Evolutionary conservation across 2,113 vertebrate genomes (phyloP).

Genomic region (Cynopterus brachyotis): DNA sequence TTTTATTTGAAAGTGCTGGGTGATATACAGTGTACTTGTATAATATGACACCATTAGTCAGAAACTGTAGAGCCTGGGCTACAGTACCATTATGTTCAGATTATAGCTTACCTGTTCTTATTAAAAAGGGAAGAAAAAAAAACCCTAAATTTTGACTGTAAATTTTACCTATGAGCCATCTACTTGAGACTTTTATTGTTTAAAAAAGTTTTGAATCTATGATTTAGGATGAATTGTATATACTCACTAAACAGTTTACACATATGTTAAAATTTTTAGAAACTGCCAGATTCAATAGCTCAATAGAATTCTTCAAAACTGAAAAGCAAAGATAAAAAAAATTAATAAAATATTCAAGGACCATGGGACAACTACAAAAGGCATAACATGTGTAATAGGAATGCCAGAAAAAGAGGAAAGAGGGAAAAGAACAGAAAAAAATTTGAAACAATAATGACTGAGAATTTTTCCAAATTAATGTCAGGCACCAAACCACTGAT

Average conservation of each 20-base stretch:
- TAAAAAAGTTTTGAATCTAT: not conserved
- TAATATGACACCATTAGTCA: constrained; percentile 37
- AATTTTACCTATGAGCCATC: not conserved
- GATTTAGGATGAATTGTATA: not conserved
- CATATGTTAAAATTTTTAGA: not conserved
- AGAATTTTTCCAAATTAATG: not conserved
- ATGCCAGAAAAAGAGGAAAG: not conserved
- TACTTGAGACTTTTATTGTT: not conserved
- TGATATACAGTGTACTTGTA: constrained; percentile 45
- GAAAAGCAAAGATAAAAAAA: not conserved
- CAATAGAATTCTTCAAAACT: not conserved
- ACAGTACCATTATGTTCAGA: not conserved
- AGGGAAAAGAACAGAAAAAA: not conserved
- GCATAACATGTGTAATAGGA: not conserved
- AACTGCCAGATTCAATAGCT: not conserved
- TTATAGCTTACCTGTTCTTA: constrained; percentile 6
- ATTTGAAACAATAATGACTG: not conserved
- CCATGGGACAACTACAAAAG: not conserved
- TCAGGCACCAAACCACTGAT: not conserved
- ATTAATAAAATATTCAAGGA: not conserved
- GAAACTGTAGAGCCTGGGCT: constrained; percentile 37
- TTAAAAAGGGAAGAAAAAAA: not conserved
- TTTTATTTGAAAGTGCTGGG: constrained; percentile 56
- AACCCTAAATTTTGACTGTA: not conserved
- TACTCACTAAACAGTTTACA: not conserved